These are phyloP conservation scores for Nematopogon swammerdamellus DNA, from an alignment of 2,888 invertebrate genomes.

Conservation along the genomic window DNA sequence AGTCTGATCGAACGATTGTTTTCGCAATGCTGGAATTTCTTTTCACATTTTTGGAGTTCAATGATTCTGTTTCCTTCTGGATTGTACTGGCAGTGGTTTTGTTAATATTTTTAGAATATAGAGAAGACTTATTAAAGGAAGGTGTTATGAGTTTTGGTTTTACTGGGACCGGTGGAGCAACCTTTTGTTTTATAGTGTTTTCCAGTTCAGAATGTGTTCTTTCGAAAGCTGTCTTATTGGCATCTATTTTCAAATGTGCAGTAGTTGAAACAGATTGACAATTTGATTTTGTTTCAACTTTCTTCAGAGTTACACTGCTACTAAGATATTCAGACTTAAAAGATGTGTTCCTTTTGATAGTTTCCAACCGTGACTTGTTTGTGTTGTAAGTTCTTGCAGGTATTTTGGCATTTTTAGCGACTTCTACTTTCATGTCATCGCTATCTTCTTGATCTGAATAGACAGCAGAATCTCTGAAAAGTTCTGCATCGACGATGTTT, in stretches of 20 bases:
- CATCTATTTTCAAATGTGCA: neutral
- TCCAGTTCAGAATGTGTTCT: slow-evolving; percentile 6
- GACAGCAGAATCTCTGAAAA: slow-evolving; percentile 79
- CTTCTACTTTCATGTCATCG: slow-evolving; percentile 25
- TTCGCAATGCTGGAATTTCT: slow-evolving; percentile 18
- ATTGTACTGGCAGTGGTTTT: neutral
- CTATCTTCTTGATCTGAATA: slow-evolving; percentile 72
- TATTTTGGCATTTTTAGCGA: slow-evolving; percentile 16
- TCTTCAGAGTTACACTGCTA: no score
- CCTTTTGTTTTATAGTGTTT: slow-evolving; percentile 41
- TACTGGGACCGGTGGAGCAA: slow-evolving; percentile 63
- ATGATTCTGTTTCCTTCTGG: slow-evolving; percentile 23
- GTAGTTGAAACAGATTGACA: neutral
- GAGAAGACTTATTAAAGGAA: neutral
- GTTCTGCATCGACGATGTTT: slow-evolving; percentile 63
- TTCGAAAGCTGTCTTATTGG: slow-evolving; percentile 1
- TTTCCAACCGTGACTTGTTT: slow-evolving; percentile 27
- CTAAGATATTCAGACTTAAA: slow-evolving; percentile 23
- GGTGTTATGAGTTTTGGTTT: slow-evolving; percentile 47
- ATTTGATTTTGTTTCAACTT: neutral
- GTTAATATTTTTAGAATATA: neutral
- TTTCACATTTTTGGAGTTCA: slow-evolving; percentile 29
- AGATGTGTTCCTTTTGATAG: slow-evolving; percentile 28
- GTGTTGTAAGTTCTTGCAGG: no score
- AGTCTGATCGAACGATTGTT: neutral